Evolutionary conservation across 2,888 invertebrate species (phyloP).

Genomic region (Morpho deidamia): DNA sequence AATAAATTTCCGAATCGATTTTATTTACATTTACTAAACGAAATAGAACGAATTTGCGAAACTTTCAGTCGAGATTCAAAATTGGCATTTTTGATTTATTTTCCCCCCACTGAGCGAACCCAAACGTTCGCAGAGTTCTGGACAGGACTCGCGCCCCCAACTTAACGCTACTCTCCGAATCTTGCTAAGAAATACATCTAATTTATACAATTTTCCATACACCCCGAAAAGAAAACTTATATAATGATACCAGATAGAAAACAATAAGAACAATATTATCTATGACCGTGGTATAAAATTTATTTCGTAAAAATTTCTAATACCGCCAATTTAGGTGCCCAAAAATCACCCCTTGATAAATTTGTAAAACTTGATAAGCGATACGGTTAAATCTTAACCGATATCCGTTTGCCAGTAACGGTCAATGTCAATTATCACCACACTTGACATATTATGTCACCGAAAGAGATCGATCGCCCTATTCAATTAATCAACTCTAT

Average conservation of each 20-base stretch:
- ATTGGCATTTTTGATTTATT: conserved; percentile 11
- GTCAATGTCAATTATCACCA: too few relatives aligned
- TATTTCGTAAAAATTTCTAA: conserved; percentile 35
- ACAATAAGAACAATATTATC: conserved; percentile 38
- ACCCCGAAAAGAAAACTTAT: conserved; percentile 58
- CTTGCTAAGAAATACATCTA: conserved; percentile 65
- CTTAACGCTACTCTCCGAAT: conserved; percentile 54
- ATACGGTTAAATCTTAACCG: too few relatives aligned
- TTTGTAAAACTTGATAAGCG: too few relatives aligned
- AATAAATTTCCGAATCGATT: conserved; percentile 47
- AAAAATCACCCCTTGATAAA: conserved; percentile 26
- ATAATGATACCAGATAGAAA: conserved; percentile 48
- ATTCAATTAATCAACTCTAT: too few relatives aligned
- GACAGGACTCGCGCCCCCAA: conserved; percentile 48
- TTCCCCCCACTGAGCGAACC: conserved; percentile 54
- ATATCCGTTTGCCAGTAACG: too few relatives aligned
- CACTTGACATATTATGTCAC: too few relatives aligned
- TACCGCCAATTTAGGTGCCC: conserved; percentile 28
- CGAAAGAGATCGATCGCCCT: too few relatives aligned
- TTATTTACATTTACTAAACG: conserved; percentile 52
- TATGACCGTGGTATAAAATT: conserved; percentile 47
- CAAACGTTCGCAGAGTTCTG: conserved; percentile 55
- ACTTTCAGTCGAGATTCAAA: conserved; percentile 52
- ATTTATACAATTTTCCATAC: conserved; percentile 75
- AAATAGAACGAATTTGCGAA: conserved; percentile 26